Percentiles rank a stretch among this genome's conserved stretches.
Evolutionary conservation across 2,888 invertebrate species (phyloP).

Genomic region (Cheilosia vernalis): DNA sequence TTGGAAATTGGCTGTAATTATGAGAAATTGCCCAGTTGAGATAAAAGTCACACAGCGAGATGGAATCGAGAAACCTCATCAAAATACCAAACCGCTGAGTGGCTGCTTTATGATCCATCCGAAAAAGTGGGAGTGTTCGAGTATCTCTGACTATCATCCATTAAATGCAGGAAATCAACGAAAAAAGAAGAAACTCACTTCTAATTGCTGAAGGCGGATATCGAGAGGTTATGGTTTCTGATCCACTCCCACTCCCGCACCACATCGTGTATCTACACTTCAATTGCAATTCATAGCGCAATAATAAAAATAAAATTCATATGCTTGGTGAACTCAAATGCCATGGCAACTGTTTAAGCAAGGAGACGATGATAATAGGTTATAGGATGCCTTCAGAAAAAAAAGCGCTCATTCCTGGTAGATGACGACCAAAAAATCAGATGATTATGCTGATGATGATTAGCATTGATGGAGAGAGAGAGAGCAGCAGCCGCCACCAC

Average conservation of each 20-base stretch:
- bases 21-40: conserved; percentile 48
- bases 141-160: conserved; percentile 25
- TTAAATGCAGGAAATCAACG: conserved; percentile 36
- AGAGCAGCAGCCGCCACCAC: conserved; percentile 13
- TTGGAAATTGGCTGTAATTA: conserved; percentile 61
- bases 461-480: conserved; percentile 55
- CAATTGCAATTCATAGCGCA: conserved; percentile 66
- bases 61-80: conserved; percentile 32
- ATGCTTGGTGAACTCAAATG: conserved; percentile 13
- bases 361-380: neutral
- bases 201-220: conserved; percentile 39
- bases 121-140: conserved; percentile 13
- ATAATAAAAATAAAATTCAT: conserved; percentile 68
- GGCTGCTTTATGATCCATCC: conserved; percentile 30
- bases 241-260: neutral
- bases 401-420: conserved; percentile 21
- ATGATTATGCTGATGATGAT: conserved; percentile 72
- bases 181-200: conserved; percentile 12
- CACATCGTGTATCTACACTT: conserved; percentile 4
- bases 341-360: neutral
- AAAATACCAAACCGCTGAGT: conserved; percentile 22
- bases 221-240: conserved; percentile 12
- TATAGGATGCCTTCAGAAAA: conserved; percentile 8
- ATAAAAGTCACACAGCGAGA: conserved; percentile 9
- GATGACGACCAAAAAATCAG: conserved; percentile 33